A percentile compares a stretch with the other conserved stretches of the same genome.
Conservation (phyloP, 2,888 invertebrate species). For the Colostygia pectinataria region DNA sequence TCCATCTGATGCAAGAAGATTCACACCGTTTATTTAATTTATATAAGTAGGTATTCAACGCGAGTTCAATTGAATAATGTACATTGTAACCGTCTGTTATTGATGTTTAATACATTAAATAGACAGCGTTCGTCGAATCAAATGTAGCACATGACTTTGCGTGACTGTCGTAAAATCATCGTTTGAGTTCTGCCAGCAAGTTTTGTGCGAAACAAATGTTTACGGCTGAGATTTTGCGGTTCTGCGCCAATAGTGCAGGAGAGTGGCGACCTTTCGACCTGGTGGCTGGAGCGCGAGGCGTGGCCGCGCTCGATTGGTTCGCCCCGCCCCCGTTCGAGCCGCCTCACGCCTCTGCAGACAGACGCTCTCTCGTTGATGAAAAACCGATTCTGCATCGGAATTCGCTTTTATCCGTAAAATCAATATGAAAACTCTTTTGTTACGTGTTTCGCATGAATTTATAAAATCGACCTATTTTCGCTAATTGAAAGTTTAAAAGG, state of each 20-base stretch:
- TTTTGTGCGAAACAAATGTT: slow-evolving; percentile 38
- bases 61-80: slow-evolving; percentile 27
- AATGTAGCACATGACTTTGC: slow-evolving; percentile 10
- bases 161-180: slow-evolving; percentile 14
- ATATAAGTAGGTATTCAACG: slow-evolving; percentile 18
- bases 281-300: slow-evolving; percentile 69
- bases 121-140: background rate
- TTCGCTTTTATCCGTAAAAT: slow-evolving; percentile 36
- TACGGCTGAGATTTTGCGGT: slow-evolving; percentile 33
- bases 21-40: slow-evolving; percentile 25
- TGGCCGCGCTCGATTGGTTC: slow-evolving; percentile 75
- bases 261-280: slow-evolving; percentile 73
- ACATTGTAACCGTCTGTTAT: slow-evolving; percentile 12
- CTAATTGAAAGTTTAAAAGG: too few species aligned
- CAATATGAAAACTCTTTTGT: slow-evolving; percentile 28
- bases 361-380: slow-evolving; percentile 43
- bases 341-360: slow-evolving; percentile 56
- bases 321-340: slow-evolving; percentile 61
- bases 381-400: slow-evolving; percentile 42
- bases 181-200: slow-evolving; percentile 8
- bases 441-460: slow-evolving; percentile 25
- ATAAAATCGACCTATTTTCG: too few species aligned
- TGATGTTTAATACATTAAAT: slow-evolving; percentile 16
- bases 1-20: slow-evolving; percentile 10
- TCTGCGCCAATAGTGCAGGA: slow-evolving; percentile 61